Conservation (phyloP, 2,797 vertebrate genomes). For the Mareca penelope region DNA sequence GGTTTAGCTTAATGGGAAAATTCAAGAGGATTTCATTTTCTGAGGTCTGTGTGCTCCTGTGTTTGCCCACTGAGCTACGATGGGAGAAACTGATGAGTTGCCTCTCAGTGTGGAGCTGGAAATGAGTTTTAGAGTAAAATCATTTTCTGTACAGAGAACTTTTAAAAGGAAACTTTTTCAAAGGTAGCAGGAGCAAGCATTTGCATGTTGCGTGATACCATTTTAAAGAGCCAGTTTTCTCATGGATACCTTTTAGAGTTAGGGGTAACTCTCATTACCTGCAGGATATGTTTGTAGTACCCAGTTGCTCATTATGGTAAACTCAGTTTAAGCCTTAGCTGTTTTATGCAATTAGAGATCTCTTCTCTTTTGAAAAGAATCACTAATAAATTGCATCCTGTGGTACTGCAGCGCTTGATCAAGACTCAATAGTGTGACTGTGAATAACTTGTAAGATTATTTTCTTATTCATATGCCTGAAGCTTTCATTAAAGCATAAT, state of each 20-base stretch:
- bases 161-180: background rate
- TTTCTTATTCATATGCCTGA: background rate
- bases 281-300: background rate
- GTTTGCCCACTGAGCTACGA: background rate
- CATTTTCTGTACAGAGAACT: background rate
- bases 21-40: background rate
- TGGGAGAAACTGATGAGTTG: background rate
- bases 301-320: background rate
- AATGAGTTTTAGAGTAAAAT: background rate
- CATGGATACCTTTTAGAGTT: background rate
- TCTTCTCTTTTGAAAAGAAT: constrained; percentile 4
- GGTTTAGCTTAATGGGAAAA: background rate
- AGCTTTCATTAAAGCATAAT: constrained; percentile 9
- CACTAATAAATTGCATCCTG: constrained; percentile 2
- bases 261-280: background rate
- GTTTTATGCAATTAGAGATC: background rate
- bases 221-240: background rate
- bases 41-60: background rate
- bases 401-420: background rate
- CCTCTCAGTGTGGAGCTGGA: background rate
- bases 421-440: background rate
- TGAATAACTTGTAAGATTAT: constrained; percentile 8
- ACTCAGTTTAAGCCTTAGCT: background rate
- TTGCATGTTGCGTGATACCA: background rate
- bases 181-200: background rate